Evolutionary conservation across 2,888 invertebrate genomes (phyloP).

Genomic region (Drosophila borealis): DNA sequence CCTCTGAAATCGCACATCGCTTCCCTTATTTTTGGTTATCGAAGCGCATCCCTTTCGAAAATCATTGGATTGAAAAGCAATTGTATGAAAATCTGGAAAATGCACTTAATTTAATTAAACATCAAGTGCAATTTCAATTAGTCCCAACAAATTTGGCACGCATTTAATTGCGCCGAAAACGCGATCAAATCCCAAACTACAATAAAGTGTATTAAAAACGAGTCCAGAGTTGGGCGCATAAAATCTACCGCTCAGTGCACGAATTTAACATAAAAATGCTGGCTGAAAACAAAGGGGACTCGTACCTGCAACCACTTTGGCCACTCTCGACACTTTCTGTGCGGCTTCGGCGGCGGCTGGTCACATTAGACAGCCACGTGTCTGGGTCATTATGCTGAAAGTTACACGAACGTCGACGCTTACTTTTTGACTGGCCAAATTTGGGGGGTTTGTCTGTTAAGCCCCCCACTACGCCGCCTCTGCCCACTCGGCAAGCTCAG

Average conservation of each 20-base stretch:
- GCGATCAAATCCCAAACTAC: constrained; percentile 61
- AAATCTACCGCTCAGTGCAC: constrained; percentile 61
- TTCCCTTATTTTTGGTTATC: background rate
- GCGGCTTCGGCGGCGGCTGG: constrained; percentile 39
- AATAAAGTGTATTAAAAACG: constrained; percentile 81
- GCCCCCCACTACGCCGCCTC: background rate
- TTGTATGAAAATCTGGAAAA: constrained; percentile 48
- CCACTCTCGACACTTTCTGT: constrained; percentile 47
- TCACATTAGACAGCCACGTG: constrained; percentile 83
- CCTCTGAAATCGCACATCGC: background rate
- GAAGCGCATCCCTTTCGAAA: background rate
- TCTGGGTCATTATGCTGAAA: constrained; percentile 81
- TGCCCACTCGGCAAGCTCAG: constrained; percentile 39
- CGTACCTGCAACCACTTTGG: constrained; percentile 43
- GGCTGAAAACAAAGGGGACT: constrained; percentile 55
- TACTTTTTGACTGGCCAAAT: constrained; percentile 37
- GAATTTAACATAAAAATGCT: constrained; percentile 74
- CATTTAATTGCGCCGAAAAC: constrained; percentile 71
- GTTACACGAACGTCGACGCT: constrained; percentile 78
- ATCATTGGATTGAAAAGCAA: constrained; percentile 10
- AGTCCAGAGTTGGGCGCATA: constrained; percentile 38
- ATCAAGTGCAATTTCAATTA: constrained; percentile 76
- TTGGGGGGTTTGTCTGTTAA: constrained; percentile 1
- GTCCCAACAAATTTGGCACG: constrained; percentile 58
- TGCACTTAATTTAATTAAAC: constrained; percentile 66